A percentile compares a stretch with the other conserved stretches of the same genome.
Evolutionary conservation across 2,797 vertebrate genomes (phyloP).

Genomic region (Hippoglossus hippoglossus): DNA sequence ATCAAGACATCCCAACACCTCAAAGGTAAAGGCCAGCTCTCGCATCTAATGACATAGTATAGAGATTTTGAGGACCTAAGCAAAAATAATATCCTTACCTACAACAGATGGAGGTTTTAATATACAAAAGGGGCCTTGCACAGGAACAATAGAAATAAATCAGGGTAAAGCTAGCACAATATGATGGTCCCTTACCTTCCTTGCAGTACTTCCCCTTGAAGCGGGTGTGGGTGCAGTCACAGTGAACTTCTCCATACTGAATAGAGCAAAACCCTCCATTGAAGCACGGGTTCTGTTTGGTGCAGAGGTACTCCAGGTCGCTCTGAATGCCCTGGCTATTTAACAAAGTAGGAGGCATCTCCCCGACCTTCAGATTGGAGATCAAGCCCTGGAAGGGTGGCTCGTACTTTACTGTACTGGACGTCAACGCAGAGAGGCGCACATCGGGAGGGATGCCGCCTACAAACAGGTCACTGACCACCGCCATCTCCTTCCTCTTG

Average conservation of each 20-base stretch:
- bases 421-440: conserved; percentile 92
- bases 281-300: conserved; percentile 92
- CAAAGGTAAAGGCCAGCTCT: neutral
- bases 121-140: neutral
- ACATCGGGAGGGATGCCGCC: conserved; percentile 94
- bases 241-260: conserved; percentile 89
- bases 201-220: conserved; percentile 93
- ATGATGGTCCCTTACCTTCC: conserved; percentile 87
- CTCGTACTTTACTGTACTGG: conserved; percentile 95
- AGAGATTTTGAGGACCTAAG: neutral
- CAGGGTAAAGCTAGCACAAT: neutral
- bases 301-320: conserved; percentile 88
- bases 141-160: neutral
- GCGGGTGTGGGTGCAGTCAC: conserved; percentile 92
- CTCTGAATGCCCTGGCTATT: conserved; percentile 93
- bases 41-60: neutral
- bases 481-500: conserved; percentile 93
- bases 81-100: neutral
- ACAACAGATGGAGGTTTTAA: neutral
- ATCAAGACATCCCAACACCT: neutral
- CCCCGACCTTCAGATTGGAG: conserved; percentile 93
- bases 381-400: conserved; percentile 91
- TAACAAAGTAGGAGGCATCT: conserved; percentile 88
- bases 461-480: conserved; percentile 95
- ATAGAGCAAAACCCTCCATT: conserved; percentile 89